Percentiles rank a stretch among this genome's conserved stretches.
These are phyloP conservation scores for Epirrhoe alternata DNA, from an alignment of 2,888 invertebrate genomes.

Conservation along the genomic window DNA sequence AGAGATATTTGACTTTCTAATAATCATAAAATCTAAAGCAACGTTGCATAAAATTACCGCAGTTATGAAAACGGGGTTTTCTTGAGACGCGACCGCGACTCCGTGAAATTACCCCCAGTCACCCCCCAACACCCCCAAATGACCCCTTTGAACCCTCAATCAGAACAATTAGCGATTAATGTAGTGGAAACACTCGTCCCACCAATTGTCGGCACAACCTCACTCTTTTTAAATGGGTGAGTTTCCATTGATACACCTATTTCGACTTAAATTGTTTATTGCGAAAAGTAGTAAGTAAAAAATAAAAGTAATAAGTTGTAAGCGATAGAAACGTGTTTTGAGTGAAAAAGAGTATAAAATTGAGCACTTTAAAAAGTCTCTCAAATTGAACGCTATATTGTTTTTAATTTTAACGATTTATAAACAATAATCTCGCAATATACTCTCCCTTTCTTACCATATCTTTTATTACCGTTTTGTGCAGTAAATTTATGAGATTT, in stretches of 20 bases:
- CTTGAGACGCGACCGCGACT: conserved; percentile 40
- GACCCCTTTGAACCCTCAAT: conserved; percentile 34
- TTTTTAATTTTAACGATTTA: too few species aligned
- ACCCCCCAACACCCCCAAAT: conserved; percentile 25
- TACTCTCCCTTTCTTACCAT: too few species aligned
- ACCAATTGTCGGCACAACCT: conserved; percentile 37
- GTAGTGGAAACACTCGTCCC: conserved; percentile 44
- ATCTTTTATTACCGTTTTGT: too few species aligned
- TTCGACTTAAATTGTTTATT: background rate
- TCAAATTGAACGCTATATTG: too few species aligned
- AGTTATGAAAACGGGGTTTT: conserved; percentile 42
- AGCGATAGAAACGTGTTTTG: too few species aligned
- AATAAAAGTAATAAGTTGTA: background rate
- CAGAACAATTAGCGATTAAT: conserved; percentile 46
- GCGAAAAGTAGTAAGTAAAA: background rate
- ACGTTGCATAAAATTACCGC: conserved; percentile 47
- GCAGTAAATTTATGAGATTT: too few species aligned
- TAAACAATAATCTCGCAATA: too few species aligned
- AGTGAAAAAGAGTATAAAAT: too few species aligned
- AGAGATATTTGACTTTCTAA: conserved; percentile 28
- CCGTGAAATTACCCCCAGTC: conserved; percentile 35
- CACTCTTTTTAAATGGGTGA: conserved; percentile 36
- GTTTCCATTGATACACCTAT: conserved; percentile 33
- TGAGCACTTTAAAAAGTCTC: too few species aligned
- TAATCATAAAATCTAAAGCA: conserved; percentile 31